These are phyloP conservation scores for Alexandromys oeconomus DNA, from an alignment of 2,797 vertebrate species.

Conservation along the genomic window DNA sequence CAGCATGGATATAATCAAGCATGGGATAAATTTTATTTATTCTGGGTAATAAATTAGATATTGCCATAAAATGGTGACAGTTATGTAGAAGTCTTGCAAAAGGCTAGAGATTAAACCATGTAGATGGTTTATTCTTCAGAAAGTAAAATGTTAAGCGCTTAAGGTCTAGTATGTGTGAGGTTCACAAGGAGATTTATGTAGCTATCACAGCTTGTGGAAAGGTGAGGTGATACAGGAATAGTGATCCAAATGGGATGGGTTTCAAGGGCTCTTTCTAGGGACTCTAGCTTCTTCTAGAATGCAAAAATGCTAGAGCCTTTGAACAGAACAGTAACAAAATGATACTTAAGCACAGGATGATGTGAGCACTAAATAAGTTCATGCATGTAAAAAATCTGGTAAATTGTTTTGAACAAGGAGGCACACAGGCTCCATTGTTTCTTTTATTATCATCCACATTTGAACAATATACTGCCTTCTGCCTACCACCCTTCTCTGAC, in stretches of 20 bases:
- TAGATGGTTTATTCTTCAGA: neutral
- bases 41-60: neutral
- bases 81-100: conserved; percentile 19
- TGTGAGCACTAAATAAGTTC: neutral
- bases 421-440: too few relatives aligned
- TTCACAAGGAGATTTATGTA: neutral
- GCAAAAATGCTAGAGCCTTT: neutral
- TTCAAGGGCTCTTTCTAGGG: neutral
- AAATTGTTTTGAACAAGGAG: neutral
- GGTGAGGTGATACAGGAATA: neutral
- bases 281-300: neutral
- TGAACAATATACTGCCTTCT: neutral
- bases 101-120: neutral
- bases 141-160: neutral
- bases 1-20: neutral
- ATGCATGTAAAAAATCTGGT: neutral
- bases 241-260: neutral
- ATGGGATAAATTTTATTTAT: neutral
- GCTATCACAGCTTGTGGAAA: neutral
- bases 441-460: neutral
- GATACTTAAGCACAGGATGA: neutral
- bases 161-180: neutral
- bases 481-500: neutral
- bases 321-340: neutral
- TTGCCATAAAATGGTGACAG: neutral